Evolutionary conservation across 2,888 invertebrate genomes (phyloP).

Genomic region (Scelioninae gen. 2): DNA sequence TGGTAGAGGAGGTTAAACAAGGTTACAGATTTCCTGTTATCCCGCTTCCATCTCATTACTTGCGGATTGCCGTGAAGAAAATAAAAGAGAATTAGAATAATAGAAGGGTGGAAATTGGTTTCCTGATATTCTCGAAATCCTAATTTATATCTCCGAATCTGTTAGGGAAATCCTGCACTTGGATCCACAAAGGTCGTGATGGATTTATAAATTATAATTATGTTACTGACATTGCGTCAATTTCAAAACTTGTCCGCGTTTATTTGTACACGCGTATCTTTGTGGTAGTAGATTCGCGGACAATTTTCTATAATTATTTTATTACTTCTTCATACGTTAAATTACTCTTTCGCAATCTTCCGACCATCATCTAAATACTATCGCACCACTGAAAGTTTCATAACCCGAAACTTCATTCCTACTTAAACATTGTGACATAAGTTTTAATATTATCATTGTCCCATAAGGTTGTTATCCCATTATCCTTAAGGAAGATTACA

Average conservation of each 20-base stretch:
- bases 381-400: constrained; percentile 12
- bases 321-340: too few relatives aligned
- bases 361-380: constrained; percentile 12
- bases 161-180: constrained; percentile 5
- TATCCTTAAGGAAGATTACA: constrained; percentile 21
- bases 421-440: constrained; percentile 20
- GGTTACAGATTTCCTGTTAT: constrained; percentile 11
- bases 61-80: constrained; percentile 11
- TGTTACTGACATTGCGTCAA: too few relatives aligned
- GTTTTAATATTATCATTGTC: constrained; percentile 32
- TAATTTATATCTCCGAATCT: constrained; percentile 23
- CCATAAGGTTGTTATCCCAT: constrained; percentile 26
- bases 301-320: too few relatives aligned
- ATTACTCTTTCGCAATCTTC: too few relatives aligned
- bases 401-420: constrained; percentile 18
- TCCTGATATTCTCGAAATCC: constrained; percentile 28
- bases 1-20: constrained; percentile 6
- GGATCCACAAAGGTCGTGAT: not conserved
- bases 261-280: too few relatives aligned
- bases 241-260: too few relatives aligned
- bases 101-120: constrained; percentile 23
- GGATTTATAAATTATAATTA: constrained; percentile 26
- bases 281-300: too few relatives aligned
- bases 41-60: constrained; percentile 11
- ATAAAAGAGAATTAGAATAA: constrained; percentile 24